Evolutionary conservation across 2,797 vertebrate species (phyloP), one percentile per base, ranked within the genome.

Genomic region (Lycodopsis pacificus): DNA sequence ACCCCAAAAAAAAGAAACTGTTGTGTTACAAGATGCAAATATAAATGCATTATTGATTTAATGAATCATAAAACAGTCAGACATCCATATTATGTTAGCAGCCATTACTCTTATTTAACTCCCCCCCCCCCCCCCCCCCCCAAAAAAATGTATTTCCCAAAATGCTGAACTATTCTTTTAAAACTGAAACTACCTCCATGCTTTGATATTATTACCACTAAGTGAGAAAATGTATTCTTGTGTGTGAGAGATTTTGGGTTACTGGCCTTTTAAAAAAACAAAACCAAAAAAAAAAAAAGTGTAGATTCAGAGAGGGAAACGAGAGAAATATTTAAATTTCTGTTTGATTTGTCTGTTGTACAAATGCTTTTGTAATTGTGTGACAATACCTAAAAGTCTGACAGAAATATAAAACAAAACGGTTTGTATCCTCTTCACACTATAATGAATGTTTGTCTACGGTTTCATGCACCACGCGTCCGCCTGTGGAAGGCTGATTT

Each of bases 401-500:
- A 42, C 57, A 74, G 12, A 14, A 22, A 34, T 17, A 10, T 7
- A 44, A 14, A 17, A 34, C 9, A 20, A 20, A 6, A 56, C 53
- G 25, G 44, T 54, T 66, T 51, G 19, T 27, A 30, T 73, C 3
- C 17, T 27, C 56, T 3, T n/a, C n/a, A 34, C 38, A 11, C 25
- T 53, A 1, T 27, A 49, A 7, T 30, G 40, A 62, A n/a, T 77
- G 56, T 79, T 75, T 81, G 56, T 76, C 34, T 27, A 12, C 1
- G 14, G 46, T 51, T 76, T 48, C 57, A 83, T 76, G 49, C 57
- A 49, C 56, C 42, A 22, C 17, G 48, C 36, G 46, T 71, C 78
- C 27, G 62, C 27, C 67, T 57, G 49, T 79, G 67, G 72, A 61
- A 57, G 78, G 56, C 70, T 86, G 20, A 88, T 89, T 89, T 27